These are phyloP conservation scores for Acanthurus tractus DNA, from an alignment of 2,797 vertebrate species.

Conservation along the genomic window DNA sequence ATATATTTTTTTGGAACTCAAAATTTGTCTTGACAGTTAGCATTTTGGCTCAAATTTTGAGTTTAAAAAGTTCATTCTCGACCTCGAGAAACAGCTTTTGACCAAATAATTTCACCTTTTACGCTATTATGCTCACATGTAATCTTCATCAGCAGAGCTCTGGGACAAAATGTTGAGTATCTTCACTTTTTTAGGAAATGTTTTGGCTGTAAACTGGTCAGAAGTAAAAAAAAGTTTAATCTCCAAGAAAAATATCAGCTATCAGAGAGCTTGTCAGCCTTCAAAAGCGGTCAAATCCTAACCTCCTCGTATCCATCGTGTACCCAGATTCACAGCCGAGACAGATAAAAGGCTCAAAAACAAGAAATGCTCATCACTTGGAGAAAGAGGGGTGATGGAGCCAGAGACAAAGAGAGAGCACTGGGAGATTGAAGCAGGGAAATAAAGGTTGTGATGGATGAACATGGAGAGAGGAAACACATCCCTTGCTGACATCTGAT, in stretches of 20 bases:
- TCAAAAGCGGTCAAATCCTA: slow-evolving; percentile 13
- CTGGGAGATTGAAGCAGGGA: slow-evolving; percentile 29
- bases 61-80: not conserved
- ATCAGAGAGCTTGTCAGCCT: not conserved
- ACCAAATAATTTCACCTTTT: not conserved
- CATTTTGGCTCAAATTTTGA: not conserved
- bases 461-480: slow-evolving; percentile 35
- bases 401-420: not conserved
- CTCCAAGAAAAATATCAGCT: not conserved
- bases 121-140: too few species aligned
- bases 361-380: slow-evolving; percentile 30
- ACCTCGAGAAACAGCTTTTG: not conserved
- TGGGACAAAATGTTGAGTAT: not conserved
- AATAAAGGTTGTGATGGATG: slow-evolving; percentile 48
- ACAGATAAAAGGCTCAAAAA: slow-evolving; percentile 28
- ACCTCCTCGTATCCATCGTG: slow-evolving; percentile 13
- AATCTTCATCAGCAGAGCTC: not conserved
- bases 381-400: slow-evolving; percentile 23
- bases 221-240: not conserved
- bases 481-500: slow-evolving; percentile 48
- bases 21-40: too few species aligned
- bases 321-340: slow-evolving; percentile 11
- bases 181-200: not conserved
- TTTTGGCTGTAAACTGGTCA: not conserved
- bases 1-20: too few species aligned